phyloP scores from a whole-genome alignment of 2,797 vertebrate species.

The Morelia viridis region DNA sequence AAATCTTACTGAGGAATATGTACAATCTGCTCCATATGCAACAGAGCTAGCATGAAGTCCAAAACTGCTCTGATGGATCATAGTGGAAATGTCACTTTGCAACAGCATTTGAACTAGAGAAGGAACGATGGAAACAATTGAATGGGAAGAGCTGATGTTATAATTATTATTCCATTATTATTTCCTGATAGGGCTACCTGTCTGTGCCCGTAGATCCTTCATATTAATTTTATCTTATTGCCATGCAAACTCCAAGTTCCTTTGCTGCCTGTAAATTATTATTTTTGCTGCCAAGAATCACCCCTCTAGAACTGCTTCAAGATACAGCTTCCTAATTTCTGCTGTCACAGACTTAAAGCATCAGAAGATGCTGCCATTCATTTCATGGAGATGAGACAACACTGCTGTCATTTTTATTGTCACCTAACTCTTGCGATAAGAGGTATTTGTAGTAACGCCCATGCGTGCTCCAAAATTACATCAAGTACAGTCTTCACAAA shows the following conservation, averaged over 20 bases:
- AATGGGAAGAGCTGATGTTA: no score
- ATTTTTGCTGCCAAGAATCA: neutral
- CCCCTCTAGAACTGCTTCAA: neutral
- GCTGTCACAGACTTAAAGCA: neutral
- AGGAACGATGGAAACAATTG: neutral
- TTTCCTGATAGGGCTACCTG: no score
- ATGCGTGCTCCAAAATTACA: conserved; percentile 8
- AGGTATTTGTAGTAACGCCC: neutral
- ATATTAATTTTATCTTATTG: neutral
- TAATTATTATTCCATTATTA: no score
- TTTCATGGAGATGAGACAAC: neutral
- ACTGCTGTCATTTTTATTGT: neutral
- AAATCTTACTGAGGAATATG: neutral
- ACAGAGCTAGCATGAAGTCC: neutral
- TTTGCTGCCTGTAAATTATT: neutral
- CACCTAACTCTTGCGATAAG: neutral
- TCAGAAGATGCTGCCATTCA: neutral
- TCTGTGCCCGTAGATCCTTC: neutral
- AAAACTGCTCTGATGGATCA: neutral
- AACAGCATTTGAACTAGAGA: neutral
- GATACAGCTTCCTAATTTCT: neutral
- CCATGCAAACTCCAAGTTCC: neutral
- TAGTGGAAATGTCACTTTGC: neutral
- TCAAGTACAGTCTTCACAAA: neutral
- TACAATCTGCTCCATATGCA: neutral